Evolutionary conservation across 1,140 invertebrate genomes (phyloP), one percentile per base, ranked within the genome.

Genomic region (Zaprionus nigranus): DNA sequence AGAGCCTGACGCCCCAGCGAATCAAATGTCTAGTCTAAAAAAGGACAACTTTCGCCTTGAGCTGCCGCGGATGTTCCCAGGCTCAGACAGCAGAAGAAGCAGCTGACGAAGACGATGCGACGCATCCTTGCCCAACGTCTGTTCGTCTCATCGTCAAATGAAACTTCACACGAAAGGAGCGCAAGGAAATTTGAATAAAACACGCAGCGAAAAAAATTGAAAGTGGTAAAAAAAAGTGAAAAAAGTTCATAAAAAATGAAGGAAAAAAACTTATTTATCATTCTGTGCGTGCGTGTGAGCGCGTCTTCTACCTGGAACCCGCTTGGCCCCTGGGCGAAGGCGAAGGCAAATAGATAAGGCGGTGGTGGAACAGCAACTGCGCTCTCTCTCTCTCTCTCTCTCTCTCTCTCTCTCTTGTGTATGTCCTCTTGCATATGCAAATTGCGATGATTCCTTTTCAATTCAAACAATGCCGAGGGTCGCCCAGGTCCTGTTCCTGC

Each of bases 221-320:
- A 90, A 85, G 86, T 85, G 86, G 76, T 82, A 90, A 81, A 90
- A 90, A 88, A 90, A 90, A 90, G 85, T 90, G 85, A 90, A 90
- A 90, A 90, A 90, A 90, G 22, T 80, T 76, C 57, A 70, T 57
- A 72, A 84, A 88, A 87, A 86, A 88, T 64, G 6, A n/a, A 56
- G 53, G 66, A 79, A 78, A 79, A 88, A 88, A 87, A 88, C 84
- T 81, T 82, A 90, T 90, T 90, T 90, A 90, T 90, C 82, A 90
- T 90, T 90, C 82, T 54, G 58, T 57, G 65, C 51, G 64, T 78
- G 73, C 72, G 79, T 60, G 58, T 66, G 69, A 75, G 71, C 53
- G 67, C 49, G 54, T 72, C 68, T 74, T 84, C 43, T 90, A 90
- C 85, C 85, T 90, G 85, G 40, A 11, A 51, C 46, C 0, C 20